A percentile compares a stretch with the other conserved stretches of the same genome.
Evolutionary conservation across 2,888 invertebrate species (phyloP).

Genomic region (Tenthredo amoena): DNA sequence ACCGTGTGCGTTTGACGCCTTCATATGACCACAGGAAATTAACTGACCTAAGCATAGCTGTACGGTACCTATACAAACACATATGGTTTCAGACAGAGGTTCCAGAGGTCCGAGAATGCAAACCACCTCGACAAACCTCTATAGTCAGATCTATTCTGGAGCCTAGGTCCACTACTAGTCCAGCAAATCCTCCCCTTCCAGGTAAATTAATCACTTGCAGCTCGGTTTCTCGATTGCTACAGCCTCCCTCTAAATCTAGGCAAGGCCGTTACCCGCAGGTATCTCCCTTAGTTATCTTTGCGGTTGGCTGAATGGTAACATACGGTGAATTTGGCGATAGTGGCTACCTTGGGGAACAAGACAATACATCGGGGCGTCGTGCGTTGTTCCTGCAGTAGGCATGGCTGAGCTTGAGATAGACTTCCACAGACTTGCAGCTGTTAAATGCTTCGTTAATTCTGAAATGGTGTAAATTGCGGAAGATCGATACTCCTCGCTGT

Average conservation of each 20-base stretch:
- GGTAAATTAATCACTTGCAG: conserved; percentile 45
- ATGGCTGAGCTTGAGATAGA: neutral
- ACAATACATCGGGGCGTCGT: neutral
- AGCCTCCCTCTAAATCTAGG: conserved; percentile 15
- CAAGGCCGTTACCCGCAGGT: conserved; percentile 25
- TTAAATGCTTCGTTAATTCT: neutral
- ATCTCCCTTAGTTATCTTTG: conserved; percentile 40
- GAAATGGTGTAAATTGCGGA: neutral
- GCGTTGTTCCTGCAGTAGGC: neutral
- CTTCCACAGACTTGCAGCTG: neutral
- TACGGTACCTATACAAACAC: neutral
- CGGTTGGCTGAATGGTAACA: conserved; percentile 30
- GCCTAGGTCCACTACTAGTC: neutral
- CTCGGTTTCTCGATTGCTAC: conserved; percentile 31
- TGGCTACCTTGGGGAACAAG: neutral
- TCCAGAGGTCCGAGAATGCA: neutral
- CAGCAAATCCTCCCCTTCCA: neutral
- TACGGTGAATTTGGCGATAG: conserved; percentile 18
- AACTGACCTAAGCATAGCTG: conserved; percentile 1
- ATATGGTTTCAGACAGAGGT: neutral
- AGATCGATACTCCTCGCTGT: conserved; percentile 13
- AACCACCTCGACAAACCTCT: neutral
- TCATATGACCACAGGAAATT: conserved; percentile 43
- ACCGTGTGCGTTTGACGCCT: conserved; percentile 43
- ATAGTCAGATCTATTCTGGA: neutral